Evolutionary conservation across 2,888 invertebrate species (phyloP).

Genomic region (Tetropium fuscum): DNA sequence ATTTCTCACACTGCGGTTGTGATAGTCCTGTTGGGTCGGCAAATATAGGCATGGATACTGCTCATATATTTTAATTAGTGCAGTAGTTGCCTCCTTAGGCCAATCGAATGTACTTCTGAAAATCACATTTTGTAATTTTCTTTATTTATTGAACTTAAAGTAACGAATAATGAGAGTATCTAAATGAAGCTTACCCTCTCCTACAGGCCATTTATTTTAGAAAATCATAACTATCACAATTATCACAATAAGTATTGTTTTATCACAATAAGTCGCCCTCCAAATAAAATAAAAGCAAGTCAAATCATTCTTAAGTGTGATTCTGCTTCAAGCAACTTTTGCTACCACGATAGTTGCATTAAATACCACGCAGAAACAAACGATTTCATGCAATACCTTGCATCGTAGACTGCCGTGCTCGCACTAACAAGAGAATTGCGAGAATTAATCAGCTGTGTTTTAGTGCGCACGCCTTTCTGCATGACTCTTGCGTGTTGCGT

Average conservation of each 20-base stretch:
- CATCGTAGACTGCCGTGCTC: too few species aligned
- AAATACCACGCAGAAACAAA: not conserved
- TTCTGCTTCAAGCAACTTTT: too few species aligned
- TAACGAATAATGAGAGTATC: not conserved
- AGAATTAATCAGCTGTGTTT: not conserved
- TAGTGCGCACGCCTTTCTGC: not conserved
- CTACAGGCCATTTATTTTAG: not conserved
- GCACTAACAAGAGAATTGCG: too few species aligned
- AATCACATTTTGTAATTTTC: not conserved
- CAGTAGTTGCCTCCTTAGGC: not conserved
- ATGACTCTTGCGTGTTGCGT: not conserved
- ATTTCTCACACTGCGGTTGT: not conserved
- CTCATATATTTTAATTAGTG: not conserved
- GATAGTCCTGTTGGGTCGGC: not conserved
- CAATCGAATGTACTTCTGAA: not conserved
- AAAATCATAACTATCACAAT: too few species aligned
- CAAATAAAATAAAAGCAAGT: not conserved
- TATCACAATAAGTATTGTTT: too few species aligned
- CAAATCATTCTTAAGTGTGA: too few species aligned
- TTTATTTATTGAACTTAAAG: not conserved
- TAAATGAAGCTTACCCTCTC: not conserved
- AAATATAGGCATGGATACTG: not conserved
- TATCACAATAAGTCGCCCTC: too few species aligned
- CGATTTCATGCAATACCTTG: not conserved
- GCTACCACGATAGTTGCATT: not conserved